These are phyloP conservation scores for Hirundichthys speculiger DNA, from an alignment of 2,113 vertebrate species.

Conservation along the genomic window DNA sequence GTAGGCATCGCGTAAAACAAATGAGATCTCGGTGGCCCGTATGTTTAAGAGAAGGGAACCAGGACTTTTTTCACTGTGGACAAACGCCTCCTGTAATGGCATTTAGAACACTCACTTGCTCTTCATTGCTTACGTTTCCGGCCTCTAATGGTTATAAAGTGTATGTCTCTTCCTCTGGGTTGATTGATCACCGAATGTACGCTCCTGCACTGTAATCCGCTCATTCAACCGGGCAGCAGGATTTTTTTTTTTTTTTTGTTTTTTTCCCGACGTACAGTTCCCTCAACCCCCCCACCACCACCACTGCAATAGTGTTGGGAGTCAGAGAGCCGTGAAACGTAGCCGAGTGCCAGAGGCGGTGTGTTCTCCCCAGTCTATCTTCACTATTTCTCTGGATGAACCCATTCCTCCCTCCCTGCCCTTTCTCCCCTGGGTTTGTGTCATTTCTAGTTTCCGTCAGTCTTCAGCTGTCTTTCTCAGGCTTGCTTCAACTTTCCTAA, in stretches of 20 bases:
- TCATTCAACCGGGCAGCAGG: slow-evolving; percentile 43
- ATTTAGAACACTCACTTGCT: slow-evolving; percentile 49
- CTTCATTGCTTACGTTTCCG: slow-evolving; percentile 58
- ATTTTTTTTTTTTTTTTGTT: slow-evolving; percentile 15
- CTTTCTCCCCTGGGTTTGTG: slow-evolving; percentile 14
- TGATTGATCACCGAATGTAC: slow-evolving; percentile 74
- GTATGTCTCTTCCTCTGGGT: slow-evolving; percentile 48
- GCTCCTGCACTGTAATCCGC: slow-evolving; percentile 49
- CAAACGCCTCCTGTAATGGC: slow-evolving; percentile 46
- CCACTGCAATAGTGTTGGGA: slow-evolving; percentile 35
- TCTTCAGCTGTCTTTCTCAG: slow-evolving; percentile 52
- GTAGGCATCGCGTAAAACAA: slow-evolving; percentile 43
- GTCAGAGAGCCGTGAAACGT: slow-evolving; percentile 43
- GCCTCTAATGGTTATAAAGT: slow-evolving; percentile 69
- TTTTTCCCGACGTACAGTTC: slow-evolving; percentile 38
- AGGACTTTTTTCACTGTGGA: slow-evolving; percentile 34
- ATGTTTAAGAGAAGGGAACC: slow-evolving; percentile 28
- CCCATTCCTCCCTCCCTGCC: slow-evolving; percentile 10
- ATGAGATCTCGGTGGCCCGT: slow-evolving; percentile 31
- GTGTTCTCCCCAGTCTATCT: slow-evolving; percentile 27
- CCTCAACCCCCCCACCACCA: slow-evolving; percentile 33
- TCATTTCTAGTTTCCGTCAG: slow-evolving; percentile 34
- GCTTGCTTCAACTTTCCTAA: slow-evolving; percentile 62
- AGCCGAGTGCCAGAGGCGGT: slow-evolving; percentile 27
- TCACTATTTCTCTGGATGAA: slow-evolving; percentile 33